phyloP scores from a whole-genome alignment of 2,888 invertebrate genomes.

The Tinea semifulvella region DNA sequence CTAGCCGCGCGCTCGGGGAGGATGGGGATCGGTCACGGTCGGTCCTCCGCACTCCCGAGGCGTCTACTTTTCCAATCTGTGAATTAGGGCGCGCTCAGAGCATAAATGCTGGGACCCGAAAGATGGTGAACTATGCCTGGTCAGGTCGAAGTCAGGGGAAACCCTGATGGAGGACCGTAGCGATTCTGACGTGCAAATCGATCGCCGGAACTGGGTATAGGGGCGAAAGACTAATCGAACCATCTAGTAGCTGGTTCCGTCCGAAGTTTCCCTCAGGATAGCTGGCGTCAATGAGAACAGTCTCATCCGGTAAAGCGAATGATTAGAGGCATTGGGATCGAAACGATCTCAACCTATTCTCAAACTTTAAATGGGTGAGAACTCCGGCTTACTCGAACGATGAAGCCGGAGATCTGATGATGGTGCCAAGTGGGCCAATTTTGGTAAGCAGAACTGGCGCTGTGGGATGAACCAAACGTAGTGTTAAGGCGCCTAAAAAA shows the following conservation, averaged over 20 bases:
- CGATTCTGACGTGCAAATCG: conserved; percentile 83
- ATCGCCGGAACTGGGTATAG: conserved; percentile 80
- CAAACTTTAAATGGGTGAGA: conserved; percentile 79
- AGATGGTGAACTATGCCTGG: conserved; percentile 79
- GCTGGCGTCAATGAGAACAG: conserved; percentile 60
- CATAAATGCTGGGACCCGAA: conserved; percentile 76
- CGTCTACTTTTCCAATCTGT: conserved; percentile 53
- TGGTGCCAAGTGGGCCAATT: conserved; percentile 76
- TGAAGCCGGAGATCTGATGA: conserved; percentile 63
- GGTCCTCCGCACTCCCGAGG: conserved; percentile 65
- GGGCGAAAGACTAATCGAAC: conserved; percentile 78
- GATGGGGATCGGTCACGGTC: conserved; percentile 45
- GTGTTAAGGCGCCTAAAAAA: conserved; percentile 73
- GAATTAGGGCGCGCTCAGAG: conserved; percentile 66
- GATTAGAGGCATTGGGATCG: conserved; percentile 76
- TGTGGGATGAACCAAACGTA: conserved; percentile 80
- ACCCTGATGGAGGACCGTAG: conserved; percentile 77
- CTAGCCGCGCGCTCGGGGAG: conserved; percentile 41
- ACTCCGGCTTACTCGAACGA: conserved; percentile 65
- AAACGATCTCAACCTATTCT: conserved; percentile 79
- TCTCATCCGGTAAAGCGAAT: conserved; percentile 79
- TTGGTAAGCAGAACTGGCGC: conserved; percentile 84
- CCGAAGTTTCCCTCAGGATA: conserved; percentile 82
- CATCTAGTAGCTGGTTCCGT: conserved; percentile 81
- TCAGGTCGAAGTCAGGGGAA: conserved; percentile 75